Evolutionary conservation across 2,113 vertebrate species (phyloP), one percentile per base, ranked within the genome.

Genomic region (Acrocephalus arundinaceus): DNA sequence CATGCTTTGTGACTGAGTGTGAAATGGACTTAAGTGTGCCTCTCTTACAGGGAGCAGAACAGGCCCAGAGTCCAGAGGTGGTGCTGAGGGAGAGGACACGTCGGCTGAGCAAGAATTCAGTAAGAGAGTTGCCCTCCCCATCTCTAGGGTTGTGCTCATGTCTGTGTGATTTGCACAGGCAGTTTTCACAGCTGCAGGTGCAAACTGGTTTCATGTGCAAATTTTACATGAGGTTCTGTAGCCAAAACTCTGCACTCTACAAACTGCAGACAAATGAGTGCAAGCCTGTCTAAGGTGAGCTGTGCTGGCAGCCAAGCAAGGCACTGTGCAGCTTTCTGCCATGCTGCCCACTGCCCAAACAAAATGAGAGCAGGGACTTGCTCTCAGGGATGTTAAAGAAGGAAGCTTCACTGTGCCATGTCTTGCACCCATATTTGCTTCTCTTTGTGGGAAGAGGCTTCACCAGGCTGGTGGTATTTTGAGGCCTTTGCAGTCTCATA

Each of bases 1-100:
- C 1, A 1, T 63, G 33, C 43, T 62, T 74, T 74, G 72, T 92
- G 87, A 70, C 27, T 74, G 55, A 31, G 39, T 68, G 72, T 88
- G 85, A 91, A 88, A 45, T 33, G 61, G 65, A 68, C 46, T 61
- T 49, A 72, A 49, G 74, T 33, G 6, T 68, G 20, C 28, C 28
- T 96, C 49, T 96, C 49, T 96, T 90, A 45, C 83, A 97, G 96
- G 96, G 37, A 95, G 52, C 93, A 96, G 90, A 93, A 15, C 90
- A 51, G 96, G 95, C 45, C 76, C 94, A 33, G 96, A 97, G 57
- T 75, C 93, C 80, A 94, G 88, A 96, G 88, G 88, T 75, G 88
- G 37, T 89, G 63, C 95, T 48, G 96, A 97, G 70, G 96, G 70
- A 73, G 96, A 96, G 43, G 96, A 97, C 0, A 2, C 61, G 1